Evolutionary conservation across 2,888 invertebrate genomes (phyloP).

Genomic region (Drosophila robusta): DNA sequence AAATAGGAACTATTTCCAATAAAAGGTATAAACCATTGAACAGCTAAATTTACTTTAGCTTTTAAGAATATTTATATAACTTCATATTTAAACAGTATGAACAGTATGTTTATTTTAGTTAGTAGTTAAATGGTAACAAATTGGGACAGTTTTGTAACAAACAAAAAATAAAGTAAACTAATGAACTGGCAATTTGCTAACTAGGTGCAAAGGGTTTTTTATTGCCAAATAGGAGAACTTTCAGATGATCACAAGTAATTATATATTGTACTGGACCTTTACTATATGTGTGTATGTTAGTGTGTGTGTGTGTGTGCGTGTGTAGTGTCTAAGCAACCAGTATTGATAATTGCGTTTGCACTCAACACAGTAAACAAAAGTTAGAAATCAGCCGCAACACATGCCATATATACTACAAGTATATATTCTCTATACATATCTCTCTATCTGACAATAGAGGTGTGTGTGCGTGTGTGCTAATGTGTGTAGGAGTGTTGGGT

Average conservation of each 20-base stretch:
- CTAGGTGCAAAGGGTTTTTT: too few relatives aligned
- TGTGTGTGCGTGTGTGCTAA: slow-evolving; percentile 1
- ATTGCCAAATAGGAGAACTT: background rate
- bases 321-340: background rate
- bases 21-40: too few relatives aligned
- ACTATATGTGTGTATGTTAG: background rate
- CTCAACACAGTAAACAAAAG: slow-evolving; percentile 28
- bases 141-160: too few relatives aligned
- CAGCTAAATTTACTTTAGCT: too few relatives aligned
- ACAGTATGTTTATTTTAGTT: too few relatives aligned
- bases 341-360: slow-evolving; percentile 12
- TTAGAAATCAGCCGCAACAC: slow-evolving; percentile 8
- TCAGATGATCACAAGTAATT: background rate
- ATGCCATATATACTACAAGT: background rate
- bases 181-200: too few relatives aligned
- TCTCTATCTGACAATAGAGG: background rate
- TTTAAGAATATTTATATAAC: too few relatives aligned
- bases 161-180: too few relatives aligned
- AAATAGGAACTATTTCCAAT: too few relatives aligned
- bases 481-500: background rate
- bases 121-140: too few relatives aligned
- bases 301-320: background rate
- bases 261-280: background rate
- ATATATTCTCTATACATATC: background rate
- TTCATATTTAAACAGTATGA: too few relatives aligned